Evolutionary conservation across 2,888 invertebrate genomes (phyloP), one percentile per base, ranked within the genome.

Genomic region (Lycaena phlaeas): DNA sequence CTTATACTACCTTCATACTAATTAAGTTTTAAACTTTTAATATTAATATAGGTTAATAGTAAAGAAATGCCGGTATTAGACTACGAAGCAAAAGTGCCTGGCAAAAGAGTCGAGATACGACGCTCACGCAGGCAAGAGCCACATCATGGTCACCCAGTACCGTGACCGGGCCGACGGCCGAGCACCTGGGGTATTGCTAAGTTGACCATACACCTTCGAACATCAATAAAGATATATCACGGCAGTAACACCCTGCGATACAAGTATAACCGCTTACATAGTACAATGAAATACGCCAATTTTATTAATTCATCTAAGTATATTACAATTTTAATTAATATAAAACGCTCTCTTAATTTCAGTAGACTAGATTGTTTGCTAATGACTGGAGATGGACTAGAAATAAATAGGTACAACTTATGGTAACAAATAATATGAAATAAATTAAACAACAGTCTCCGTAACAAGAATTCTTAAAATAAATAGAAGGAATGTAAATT

Each of bases 171-270:
- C 9, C 34, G 36, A 30, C 31, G 11, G 14, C 38, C 31, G 37
- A 40, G 14, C 40, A 31, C 26, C 27, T 29, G 14, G 22, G 31
- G 11, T 41, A 40, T 34, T 37, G 34, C 45, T 42, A 42, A 28
- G 34, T 18, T 11, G 22, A 40, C 18, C 30, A 39, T 27, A 27
- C 17, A 44, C 38, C 38, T 48, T 50, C 46, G 57, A 57, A 61
- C 59, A 61, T 52, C 49, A 46, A 58, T 57, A 56, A 49, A 48
- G 48, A 49, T 40, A 46, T 46, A 54, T 44, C 51, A 48, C 50
- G 45, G 45, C 51, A 52, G 50, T 48, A 53, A 52, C 58, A 67
- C 63, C 64, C 63, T 66, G 67, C 63, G 30, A 6, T 9, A 59
- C 55, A 59, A 54, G 52, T 59, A 55, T 54, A 50, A 54, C 46